Evolutionary conservation across 2,113 vertebrate genomes (phyloP), one percentile per base, ranked within the genome.

Genomic region (Suricata suricatta): DNA sequence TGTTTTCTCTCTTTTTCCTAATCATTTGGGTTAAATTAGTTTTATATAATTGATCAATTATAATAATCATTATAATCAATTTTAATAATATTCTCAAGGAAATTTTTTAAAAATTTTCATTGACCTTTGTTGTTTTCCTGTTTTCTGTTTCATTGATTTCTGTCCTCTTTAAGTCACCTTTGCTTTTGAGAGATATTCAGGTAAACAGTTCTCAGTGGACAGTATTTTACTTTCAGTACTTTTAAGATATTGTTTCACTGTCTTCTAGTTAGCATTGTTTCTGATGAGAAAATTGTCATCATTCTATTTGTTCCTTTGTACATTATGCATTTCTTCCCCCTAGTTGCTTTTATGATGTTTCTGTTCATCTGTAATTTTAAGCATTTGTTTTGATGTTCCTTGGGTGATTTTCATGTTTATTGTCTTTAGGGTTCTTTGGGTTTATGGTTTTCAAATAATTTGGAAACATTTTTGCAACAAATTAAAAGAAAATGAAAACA

Each of bases 371-470:
- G 44, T 94, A 81, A 54, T 90, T 93, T 69, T 93, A 80, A 52
- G 66, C 44, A 88, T 2, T 81, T 92, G 33, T 84, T 90, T 63
- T 63, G 19, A 60, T 85, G 6, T 86, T 25, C 27, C n/a, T 64
- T 71, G 66, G 35, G 21, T 85, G 64, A 31, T 63, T 80, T 44
- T 44, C 0, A 27, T 38, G 4, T 71, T 90, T 72, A n/a, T 90
- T 84, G 4, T 38, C 6, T 68, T 66, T 66, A 57, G 29, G 25
- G 3, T 64, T 83, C 31, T 83, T 83, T 60, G 16, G 21, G 3
- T 54, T 72, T 72, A 86, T 90, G 90, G n/a, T 90, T 93, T 86
- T 72, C 38, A 71, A n/a, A 41, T 64, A 44, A 35, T 60, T 93
- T 38, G 8, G 41, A 69, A 85, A 63, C 9, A 31, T 21, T 77